Evolutionary conservation across 1,140 invertebrate genomes (phyloP).

Genomic region (Dinoponera quadriceps): DNA sequence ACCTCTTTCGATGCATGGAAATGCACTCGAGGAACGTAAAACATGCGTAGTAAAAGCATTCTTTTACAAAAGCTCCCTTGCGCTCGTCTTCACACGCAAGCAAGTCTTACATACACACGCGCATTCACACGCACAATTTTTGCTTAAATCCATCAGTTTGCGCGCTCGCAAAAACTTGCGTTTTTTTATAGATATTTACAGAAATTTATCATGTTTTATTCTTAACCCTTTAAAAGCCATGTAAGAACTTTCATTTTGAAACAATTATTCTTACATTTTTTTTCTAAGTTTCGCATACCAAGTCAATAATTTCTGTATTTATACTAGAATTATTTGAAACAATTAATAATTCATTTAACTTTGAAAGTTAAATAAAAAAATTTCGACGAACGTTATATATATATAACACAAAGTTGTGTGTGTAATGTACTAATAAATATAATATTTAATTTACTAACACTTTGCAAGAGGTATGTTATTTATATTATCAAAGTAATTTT

Average conservation of each 20-base stretch:
- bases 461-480: neutral
- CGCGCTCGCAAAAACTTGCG: constrained; percentile 6
- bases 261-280: too few species aligned
- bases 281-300: too few species aligned
- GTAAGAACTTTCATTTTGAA: neutral
- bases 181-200: constrained; percentile 36
- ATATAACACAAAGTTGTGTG: too few species aligned
- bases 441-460: constrained; percentile 6
- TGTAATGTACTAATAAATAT: neutral
- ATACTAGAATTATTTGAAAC: too few species aligned
- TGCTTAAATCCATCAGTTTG: neutral
- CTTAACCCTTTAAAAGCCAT: constrained; percentile 3
- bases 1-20: constrained; percentile 13
- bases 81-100: constrained; percentile 20
- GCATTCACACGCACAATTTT: neutral
- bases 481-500: neutral
- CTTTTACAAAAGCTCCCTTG: constrained; percentile 60
- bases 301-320: too few species aligned
- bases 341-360: too few species aligned
- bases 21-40: constrained; percentile 54
- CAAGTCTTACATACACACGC: too few species aligned
- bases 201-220: neutral
- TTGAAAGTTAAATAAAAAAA: too few species aligned
- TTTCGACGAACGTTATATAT: too few species aligned
- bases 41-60: constrained; percentile 68